phyloP scores from a whole-genome alignment of 2,113 vertebrate species.

The Cnemophilus loriae region DNA sequence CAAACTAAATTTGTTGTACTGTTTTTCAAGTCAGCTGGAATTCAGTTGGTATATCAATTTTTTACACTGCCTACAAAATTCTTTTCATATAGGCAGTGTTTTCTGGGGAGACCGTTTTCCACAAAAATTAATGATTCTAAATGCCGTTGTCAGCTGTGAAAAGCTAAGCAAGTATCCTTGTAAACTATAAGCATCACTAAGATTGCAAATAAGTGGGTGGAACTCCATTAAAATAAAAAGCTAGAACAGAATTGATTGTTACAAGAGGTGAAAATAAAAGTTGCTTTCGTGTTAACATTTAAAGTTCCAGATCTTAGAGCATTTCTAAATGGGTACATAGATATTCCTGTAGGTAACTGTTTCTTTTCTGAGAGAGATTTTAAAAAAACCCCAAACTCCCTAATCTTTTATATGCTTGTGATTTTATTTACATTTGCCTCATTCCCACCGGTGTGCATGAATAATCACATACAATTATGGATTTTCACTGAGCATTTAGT shows the following conservation, averaged over 20 bases:
- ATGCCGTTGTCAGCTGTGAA: background rate
- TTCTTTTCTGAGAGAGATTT: background rate
- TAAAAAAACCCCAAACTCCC: background rate
- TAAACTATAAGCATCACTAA: background rate
- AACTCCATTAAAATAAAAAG: conserved; percentile 17
- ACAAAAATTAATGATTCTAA: background rate
- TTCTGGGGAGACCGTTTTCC: background rate
- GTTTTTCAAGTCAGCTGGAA: background rate
- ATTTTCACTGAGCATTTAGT: background rate
- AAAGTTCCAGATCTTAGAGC: background rate
- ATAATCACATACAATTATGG: background rate
- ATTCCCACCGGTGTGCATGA: background rate
- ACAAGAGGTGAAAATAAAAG: conserved; percentile 5
- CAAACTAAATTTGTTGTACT: background rate
- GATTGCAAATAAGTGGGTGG: conserved; percentile 15
- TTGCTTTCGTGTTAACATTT: background rate
- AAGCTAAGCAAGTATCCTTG: background rate
- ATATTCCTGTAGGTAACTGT: background rate
- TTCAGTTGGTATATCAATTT: background rate
- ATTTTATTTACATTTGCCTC: background rate
- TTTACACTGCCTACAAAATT: background rate
- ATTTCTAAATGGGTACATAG: background rate
- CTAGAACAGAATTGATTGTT: background rate
- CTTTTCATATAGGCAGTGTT: background rate
- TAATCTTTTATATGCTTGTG: background rate